Conservation (phyloP, 2,113 vertebrate genomes). For the Tylochromis polylepis region DNA sequence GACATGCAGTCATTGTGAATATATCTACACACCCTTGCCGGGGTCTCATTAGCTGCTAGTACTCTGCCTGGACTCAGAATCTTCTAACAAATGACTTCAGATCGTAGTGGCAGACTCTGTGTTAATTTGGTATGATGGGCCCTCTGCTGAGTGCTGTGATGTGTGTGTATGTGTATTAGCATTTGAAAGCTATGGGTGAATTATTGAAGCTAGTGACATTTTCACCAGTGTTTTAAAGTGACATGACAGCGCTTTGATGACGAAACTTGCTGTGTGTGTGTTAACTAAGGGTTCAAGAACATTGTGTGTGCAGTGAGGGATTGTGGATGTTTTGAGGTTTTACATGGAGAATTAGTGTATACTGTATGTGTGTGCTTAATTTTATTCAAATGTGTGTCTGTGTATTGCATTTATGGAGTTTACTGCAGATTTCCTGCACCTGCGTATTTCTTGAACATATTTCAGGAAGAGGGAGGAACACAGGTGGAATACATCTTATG, state of each 20-base stretch:
- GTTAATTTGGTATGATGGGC: slow-evolving; percentile 22
- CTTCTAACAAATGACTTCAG: slow-evolving; percentile 42
- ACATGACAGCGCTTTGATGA: slow-evolving; percentile 47
- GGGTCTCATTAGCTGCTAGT: slow-evolving; percentile 15
- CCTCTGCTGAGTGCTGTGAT: background rate
- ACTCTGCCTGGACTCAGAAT: slow-evolving; percentile 21
- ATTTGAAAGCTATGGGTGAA: slow-evolving; percentile 48
- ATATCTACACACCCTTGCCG: background rate
- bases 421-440: background rate
- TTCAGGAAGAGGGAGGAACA: background rate
- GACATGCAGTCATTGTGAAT: background rate
- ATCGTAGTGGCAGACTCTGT: slow-evolving; percentile 7
- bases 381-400: background rate
- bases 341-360: background rate
- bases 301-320: background rate
- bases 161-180: slow-evolving; percentile 13
- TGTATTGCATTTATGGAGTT: background rate
- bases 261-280: slow-evolving; percentile 2
- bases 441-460: background rate
- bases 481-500: background rate
- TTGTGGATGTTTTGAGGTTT: background rate
- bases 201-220: slow-evolving; percentile 45
- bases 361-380: background rate
- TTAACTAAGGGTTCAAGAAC: background rate
- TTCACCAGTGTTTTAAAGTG: slow-evolving; percentile 17